These are phyloP conservation scores for Tenebrio molitor DNA, from an alignment of 1,140 invertebrate genomes.

Conservation along the genomic window DNA sequence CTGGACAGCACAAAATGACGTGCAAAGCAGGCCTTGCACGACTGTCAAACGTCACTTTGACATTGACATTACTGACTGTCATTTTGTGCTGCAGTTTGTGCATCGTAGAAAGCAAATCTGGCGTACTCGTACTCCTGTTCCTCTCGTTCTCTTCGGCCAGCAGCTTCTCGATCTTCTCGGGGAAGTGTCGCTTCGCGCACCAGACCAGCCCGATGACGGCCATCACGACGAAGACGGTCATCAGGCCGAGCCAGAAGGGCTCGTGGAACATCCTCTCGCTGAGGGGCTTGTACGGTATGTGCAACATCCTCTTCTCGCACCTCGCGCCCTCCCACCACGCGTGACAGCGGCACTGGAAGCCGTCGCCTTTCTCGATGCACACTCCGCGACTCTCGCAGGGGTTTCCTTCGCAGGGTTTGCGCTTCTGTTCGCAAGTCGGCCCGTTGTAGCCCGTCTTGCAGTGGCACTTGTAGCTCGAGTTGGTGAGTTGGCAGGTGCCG, in stretches of 20 bases:
- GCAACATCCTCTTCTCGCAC: conserved; percentile 74
- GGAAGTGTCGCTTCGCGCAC: conserved; percentile 85
- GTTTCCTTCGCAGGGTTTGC: conserved; percentile 76
- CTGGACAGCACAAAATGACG: too few species aligned
- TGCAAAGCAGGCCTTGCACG: too few species aligned
- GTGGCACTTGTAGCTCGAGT: conserved; percentile 70
- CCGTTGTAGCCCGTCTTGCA: conserved; percentile 78
- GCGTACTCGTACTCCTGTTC: conserved; percentile 70
- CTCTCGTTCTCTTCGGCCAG: conserved; percentile 83
- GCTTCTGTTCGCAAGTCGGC: conserved; percentile 73
- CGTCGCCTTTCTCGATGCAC: conserved; percentile 73
- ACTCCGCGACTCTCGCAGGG: conserved; percentile 80
- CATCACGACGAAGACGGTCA: conserved; percentile 83
- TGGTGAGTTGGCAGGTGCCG: conserved; percentile 75
- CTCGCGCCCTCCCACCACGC: conserved; percentile 71
- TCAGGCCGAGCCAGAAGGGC: conserved; percentile 86
- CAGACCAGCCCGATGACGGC: conserved; percentile 81
- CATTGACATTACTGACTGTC: too few species aligned
- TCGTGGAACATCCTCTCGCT: conserved; percentile 84
- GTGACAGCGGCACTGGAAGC: conserved; percentile 78
- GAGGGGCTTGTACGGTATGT: conserved; percentile 78
- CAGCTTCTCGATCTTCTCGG: conserved; percentile 85
- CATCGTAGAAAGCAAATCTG: not conserved
- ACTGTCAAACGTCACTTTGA: too few species aligned
- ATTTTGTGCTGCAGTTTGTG: too few species aligned